These are phyloP conservation scores for Poecilia latipinna DNA, from an alignment of 2,113 vertebrate species.

Conservation along the genomic window DNA sequence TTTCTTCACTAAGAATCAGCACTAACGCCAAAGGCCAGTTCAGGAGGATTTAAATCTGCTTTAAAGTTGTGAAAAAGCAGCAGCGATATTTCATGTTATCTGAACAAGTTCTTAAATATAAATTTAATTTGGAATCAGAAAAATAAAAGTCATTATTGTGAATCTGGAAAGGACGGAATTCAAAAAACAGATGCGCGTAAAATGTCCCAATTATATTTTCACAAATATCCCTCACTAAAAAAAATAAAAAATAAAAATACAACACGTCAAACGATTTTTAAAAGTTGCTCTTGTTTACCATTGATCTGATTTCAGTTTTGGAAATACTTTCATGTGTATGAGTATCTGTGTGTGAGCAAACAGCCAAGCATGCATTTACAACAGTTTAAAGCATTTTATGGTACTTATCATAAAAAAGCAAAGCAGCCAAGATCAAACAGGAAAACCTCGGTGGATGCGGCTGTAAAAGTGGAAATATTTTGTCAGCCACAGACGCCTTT, in stretches of 20 bases:
- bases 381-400: conserved; percentile 58
- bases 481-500: conserved; percentile 30
- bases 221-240: neutral
- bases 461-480: conserved; percentile 62
- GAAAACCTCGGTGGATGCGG: conserved; percentile 48
- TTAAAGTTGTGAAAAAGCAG: neutral
- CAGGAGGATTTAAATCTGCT: neutral
- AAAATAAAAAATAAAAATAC: neutral
- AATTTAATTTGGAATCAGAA: neutral
- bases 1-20: conserved; percentile 23
- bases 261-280: neutral
- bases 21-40: neutral
- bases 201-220: neutral
- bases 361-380: conserved; percentile 58
- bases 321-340: conserved; percentile 18
- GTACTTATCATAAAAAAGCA: conserved; percentile 56
- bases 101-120: no score
- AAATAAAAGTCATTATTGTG: neutral
- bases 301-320: neutral
- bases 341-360: conserved; percentile 32
- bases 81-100: neutral
- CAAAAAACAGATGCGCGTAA: neutral
- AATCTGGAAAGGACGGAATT: neutral
- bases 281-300: neutral
- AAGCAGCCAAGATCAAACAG: conserved; percentile 56